These are phyloP conservation scores for Phortica okadai DNA, from an alignment of 2,888 invertebrate genomes.

Conservation along the genomic window DNA sequence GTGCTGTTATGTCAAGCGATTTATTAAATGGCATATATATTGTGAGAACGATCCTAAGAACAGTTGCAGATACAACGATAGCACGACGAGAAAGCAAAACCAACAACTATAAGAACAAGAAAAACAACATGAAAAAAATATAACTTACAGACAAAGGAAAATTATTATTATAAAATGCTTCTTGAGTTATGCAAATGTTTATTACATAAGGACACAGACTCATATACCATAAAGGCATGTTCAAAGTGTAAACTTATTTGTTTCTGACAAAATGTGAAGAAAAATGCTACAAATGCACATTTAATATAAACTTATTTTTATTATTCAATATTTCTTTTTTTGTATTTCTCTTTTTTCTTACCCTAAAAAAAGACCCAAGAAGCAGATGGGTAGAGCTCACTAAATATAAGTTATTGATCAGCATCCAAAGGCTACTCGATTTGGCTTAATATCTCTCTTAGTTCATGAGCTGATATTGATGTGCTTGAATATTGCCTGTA, in stretches of 20 bases:
- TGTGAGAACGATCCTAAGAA: conserved; percentile 20
- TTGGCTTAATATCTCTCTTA: not conserved
- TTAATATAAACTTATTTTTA: conserved; percentile 17
- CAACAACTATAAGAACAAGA: conserved; percentile 53
- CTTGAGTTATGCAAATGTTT: conserved; percentile 67
- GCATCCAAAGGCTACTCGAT: not conserved
- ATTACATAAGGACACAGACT: conserved; percentile 36
- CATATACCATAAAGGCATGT: not conserved
- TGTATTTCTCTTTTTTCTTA: not conserved
- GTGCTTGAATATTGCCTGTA: too few species aligned
- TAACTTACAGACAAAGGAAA: conserved; percentile 59
- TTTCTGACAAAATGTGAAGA: not conserved
- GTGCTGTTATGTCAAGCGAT: conserved; percentile 65
- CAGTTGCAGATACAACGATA: conserved; percentile 44
- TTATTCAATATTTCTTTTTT: not conserved
- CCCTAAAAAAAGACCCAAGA: not conserved
- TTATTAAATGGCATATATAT: conserved; percentile 64
- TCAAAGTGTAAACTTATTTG: not conserved
- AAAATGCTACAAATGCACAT: not conserved
- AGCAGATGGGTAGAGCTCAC: too few species aligned
- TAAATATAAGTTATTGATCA: not conserved
- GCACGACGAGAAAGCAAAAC: not conserved
- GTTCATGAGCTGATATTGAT: not conserved
- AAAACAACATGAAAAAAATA: conserved; percentile 23
- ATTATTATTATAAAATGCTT: conserved; percentile 65